A percentile compares a stretch with the other conserved stretches of the same genome.
These are phyloP conservation scores for Suillia variegata DNA, from an alignment of 2,888 invertebrate species.

Conservation along the genomic window DNA sequence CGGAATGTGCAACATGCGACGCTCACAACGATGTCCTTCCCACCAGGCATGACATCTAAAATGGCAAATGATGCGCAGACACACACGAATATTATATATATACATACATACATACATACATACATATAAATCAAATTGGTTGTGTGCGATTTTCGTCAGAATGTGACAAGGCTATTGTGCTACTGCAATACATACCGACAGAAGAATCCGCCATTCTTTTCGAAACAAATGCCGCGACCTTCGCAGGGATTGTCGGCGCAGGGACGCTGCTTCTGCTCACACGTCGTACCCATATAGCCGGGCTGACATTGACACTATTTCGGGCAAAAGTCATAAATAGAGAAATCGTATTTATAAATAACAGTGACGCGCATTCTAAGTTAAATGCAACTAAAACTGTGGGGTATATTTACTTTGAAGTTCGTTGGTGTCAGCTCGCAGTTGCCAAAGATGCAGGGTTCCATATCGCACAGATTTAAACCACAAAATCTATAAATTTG, in stretches of 20 bases:
- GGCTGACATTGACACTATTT: conserved; percentile 70
- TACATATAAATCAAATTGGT: background rate
- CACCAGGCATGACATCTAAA: conserved; percentile 74
- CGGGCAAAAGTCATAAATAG: background rate
- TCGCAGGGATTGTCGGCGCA: conserved; percentile 78
- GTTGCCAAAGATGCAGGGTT: conserved; percentile 64
- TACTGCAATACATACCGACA: conserved; percentile 65
- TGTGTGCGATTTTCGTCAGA: background rate
- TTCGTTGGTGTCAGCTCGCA: conserved; percentile 62
- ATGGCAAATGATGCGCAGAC: conserved; percentile 8
- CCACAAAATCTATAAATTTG: conserved; percentile 69
- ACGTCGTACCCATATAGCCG: conserved; percentile 72
- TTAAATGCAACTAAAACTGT: no score
- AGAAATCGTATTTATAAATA: background rate
- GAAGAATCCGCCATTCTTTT: conserved; percentile 69
- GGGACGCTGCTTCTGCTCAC: conserved; percentile 71
- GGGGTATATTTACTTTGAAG: conserved; percentile 49
- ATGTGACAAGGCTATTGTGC: background rate
- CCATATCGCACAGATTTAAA: conserved; percentile 75
- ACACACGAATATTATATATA: background rate
- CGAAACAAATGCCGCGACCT: conserved; percentile 74
- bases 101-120: background rate
- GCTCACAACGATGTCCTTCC: conserved; percentile 74
- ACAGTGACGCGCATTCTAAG: background rate
- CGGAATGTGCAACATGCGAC: conserved; percentile 71